phyloP scores from a whole-genome alignment of 2,113 vertebrate species.

The Montifringilla adamsi region DNA sequence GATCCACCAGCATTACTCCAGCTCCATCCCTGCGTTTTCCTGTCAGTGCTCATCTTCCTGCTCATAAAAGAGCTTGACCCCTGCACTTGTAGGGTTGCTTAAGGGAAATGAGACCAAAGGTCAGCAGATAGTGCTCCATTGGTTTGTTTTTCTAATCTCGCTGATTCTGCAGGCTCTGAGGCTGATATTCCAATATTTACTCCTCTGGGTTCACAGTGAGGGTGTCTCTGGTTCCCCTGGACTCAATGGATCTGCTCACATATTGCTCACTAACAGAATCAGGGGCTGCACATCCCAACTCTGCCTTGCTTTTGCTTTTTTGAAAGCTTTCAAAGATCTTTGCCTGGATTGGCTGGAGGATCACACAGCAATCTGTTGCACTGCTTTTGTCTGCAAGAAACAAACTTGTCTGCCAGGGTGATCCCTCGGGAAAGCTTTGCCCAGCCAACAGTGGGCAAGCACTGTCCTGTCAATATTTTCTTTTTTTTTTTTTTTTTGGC shows the following conservation, averaged over 20 bases:
- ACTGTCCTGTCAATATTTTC: not conserved
- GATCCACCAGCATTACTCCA: not conserved
- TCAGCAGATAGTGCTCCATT: not conserved
- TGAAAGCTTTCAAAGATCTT: not conserved
- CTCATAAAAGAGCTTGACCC: not conserved
- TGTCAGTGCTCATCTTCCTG: not conserved
- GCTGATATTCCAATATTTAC: not conserved
- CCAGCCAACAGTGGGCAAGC: not conserved
- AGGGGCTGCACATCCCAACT: not conserved
- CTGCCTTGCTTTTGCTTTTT: not conserved
- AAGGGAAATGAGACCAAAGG: conserved; percentile 4
- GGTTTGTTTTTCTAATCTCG: conserved; percentile 21
- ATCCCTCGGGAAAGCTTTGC: not conserved
- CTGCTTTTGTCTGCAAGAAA: not conserved
- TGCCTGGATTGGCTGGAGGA: not conserved
- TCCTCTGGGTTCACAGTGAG: not conserved
- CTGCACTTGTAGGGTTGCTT: not conserved
- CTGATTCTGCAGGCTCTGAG: not conserved
- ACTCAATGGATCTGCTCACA: not conserved
- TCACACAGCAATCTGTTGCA: not conserved
- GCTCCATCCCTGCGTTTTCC: not conserved
- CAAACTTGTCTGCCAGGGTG: not conserved
- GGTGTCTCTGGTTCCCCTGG: not conserved
- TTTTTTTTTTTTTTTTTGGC: not conserved
- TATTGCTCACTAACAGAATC: not conserved